Evolutionary conservation across 2,113 vertebrate species (phyloP).

Genomic region (Ia io): DNA sequence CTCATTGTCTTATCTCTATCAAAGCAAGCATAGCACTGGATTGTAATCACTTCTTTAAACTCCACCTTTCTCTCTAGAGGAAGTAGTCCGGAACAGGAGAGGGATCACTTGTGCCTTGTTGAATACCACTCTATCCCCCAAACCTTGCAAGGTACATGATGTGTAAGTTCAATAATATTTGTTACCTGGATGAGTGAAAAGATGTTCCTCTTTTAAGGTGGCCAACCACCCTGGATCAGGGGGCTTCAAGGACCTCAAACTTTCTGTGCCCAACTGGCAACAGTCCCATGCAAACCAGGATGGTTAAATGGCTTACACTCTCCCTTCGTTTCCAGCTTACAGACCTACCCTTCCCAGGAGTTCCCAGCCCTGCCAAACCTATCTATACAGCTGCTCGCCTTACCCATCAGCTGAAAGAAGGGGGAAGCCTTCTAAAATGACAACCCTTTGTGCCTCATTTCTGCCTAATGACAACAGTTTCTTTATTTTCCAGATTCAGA

Average conservation of each 20-base stretch:
- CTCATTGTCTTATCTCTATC: neutral
- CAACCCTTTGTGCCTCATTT: neutral
- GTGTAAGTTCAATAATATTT: neutral
- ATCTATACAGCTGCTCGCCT: neutral
- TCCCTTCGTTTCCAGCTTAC: neutral
- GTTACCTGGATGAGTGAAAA: neutral
- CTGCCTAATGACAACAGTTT: neutral
- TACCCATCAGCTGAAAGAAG: neutral
- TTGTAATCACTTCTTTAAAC: slow-evolving; percentile 25
- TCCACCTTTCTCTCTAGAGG: neutral
- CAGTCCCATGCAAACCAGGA: neutral
- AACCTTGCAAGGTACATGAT: neutral
- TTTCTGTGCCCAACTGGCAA: neutral
- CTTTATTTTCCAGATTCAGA: slow-evolving; percentile 36
- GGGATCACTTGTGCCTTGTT: neutral
- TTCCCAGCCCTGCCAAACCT: neutral
- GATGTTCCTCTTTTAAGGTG: neutral
- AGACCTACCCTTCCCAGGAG: neutral
- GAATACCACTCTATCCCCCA: neutral
- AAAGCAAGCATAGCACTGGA: neutral
- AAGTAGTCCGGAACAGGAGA: neutral
- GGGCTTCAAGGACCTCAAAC: neutral
- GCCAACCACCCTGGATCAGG: neutral
- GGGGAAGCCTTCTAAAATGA: neutral
- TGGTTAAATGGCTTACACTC: neutral